Base-by-base conservation (phyloP, 2,888 invertebrate genomes). In the Frankliniella intonsa region DNA sequence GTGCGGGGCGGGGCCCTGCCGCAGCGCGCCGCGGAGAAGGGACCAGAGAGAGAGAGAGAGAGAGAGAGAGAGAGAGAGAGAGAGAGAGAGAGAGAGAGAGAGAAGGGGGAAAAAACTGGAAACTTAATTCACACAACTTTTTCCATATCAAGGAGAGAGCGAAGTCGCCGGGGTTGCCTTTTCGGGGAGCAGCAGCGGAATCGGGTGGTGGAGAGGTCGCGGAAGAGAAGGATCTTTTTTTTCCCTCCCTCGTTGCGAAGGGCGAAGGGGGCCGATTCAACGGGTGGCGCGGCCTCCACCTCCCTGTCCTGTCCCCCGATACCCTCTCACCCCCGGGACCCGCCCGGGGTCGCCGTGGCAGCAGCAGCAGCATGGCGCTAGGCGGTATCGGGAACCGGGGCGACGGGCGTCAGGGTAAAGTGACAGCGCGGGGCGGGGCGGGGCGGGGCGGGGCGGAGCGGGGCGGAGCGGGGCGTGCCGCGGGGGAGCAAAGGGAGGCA, bases 121-220 rank as follows among this genome's bases (percentile, higher is more conserved):
- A 76, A 76, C 69, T 76, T 76, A 76, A 76, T 76, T 76, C 69
- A 25, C 69, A 25, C 69, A 76, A 76, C 69, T 76, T 76, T 76
- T 76, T 76, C 69, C 69, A 25, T 25, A 62, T 62, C 62, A 62
- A 55, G 55, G 55, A 55, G 62, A 62, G 62, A 5, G 25, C 55
- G 69, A 76, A 76, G 55, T 14, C 55, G 55, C 25, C 25, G 69
- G 22, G 69, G 22, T n/a, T 69, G 69, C 22, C 11, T 9, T 9
- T 0, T 62, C 19, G 62, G 0, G 14, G 62, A 62, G 17, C 11
- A n/a, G 62, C 14, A 38, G 69, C 22, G 22, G 69, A 22, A 19
- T n/a, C n/a, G 69, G 69, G 38, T 38, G n/a, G n/a, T n/a, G n/a
- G n/a, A 38, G 38, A 38, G 38, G 38, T 38, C 38, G 38, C 5